Conservation (phyloP, 2,888 invertebrate species). For the Calephelis perditalis region DNA sequence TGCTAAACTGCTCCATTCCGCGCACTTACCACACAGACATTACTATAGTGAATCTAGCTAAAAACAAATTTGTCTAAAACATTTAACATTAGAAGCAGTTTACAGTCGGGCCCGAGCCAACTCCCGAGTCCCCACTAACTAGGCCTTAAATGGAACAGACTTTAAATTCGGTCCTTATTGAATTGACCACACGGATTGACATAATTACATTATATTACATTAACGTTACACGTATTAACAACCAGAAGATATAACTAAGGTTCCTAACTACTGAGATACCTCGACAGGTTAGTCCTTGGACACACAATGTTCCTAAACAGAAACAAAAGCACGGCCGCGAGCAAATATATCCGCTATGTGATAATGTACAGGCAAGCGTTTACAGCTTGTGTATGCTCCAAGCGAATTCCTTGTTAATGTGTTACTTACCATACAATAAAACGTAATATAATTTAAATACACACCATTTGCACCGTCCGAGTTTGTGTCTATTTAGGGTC, state of each 20-base stretch:
- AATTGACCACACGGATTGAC: conserved; percentile 73
- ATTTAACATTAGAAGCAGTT: conserved; percentile 19
- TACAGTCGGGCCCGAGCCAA: neutral
- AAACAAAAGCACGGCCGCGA: too few species aligned
- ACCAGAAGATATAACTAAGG: conserved; percentile 67
- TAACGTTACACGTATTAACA: conserved; percentile 59
- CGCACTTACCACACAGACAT: conserved; percentile 4
- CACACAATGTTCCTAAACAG: conserved; percentile 20
- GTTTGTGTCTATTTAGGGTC: conserved; percentile 4
- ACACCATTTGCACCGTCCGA: neutral
- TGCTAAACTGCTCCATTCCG: neutral
- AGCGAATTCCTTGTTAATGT: too few species aligned
- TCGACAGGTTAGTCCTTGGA: conserved; percentile 51
- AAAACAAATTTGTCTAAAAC: conserved; percentile 17
- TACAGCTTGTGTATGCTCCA: too few species aligned
- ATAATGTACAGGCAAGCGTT: too few species aligned
- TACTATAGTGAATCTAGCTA: conserved; percentile 10
- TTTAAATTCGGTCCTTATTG: conserved; percentile 57
- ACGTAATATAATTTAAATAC: too few species aligned
- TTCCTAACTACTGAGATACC: conserved; percentile 63
- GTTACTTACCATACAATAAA: conserved; percentile 21
- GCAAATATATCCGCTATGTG: conserved; percentile 20
- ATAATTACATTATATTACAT: conserved; percentile 46
- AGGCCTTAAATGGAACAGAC: conserved; percentile 40
- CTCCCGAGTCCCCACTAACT: conserved; percentile 8